A percentile compares a stretch with the other conserved stretches of the same genome.
phyloP scores from a whole-genome alignment of 2,888 invertebrate genomes.

The Neoitamus cyanurus region DNA sequence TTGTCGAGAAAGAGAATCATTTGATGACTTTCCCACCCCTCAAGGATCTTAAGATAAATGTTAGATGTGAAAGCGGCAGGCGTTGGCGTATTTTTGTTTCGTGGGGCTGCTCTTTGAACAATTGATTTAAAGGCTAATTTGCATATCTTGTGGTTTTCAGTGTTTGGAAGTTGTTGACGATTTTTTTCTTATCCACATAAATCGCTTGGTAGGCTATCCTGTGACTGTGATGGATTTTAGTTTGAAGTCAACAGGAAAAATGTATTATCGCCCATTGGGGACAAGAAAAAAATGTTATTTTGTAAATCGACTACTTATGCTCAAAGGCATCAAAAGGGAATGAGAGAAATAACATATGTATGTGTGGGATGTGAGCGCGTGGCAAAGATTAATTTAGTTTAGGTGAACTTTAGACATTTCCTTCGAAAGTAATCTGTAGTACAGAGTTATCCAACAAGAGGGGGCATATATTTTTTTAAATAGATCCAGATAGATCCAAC shows the following conservation, averaged over 20 bases:
- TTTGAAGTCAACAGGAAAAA: not conserved
- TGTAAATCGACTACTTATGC: not conserved
- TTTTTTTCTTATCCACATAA: not conserved
- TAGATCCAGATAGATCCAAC: too few species aligned
- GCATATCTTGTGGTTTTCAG: not conserved
- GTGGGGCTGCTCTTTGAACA: not conserved
- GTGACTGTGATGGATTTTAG: not conserved
- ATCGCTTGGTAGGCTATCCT: not conserved
- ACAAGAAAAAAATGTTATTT: not conserved
- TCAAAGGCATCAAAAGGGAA: too few species aligned
- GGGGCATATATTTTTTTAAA: too few species aligned
- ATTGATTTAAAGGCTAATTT: not conserved
- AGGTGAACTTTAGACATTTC: too few species aligned
- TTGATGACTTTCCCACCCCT: not conserved
- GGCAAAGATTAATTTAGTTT: too few species aligned
- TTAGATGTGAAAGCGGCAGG: not conserved
- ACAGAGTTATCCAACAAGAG: too few species aligned
- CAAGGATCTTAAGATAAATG: not conserved
- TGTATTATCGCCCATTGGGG: not conserved
- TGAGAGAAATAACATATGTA: too few species aligned
- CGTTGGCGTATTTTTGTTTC: not conserved
- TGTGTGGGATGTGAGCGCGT: too few species aligned
- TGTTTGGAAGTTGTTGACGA: not conserved
- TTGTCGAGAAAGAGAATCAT: not conserved
- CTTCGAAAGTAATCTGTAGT: too few species aligned